phyloP scores from a whole-genome alignment of 2,888 invertebrate genomes.

The Drosophila planitibia region DNA sequence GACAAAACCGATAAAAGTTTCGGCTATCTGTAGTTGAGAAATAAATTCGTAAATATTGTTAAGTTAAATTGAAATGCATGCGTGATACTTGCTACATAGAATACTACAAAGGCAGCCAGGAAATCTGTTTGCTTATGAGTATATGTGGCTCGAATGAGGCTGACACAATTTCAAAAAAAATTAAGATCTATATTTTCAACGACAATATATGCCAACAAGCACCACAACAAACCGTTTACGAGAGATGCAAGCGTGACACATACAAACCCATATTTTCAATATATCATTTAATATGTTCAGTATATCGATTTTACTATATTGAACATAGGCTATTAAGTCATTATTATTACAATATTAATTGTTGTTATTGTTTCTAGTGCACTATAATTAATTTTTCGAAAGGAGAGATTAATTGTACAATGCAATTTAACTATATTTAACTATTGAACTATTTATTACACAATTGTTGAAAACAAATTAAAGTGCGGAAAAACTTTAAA shows the following conservation, averaged over 20 bases:
- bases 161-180: slow-evolving; percentile 57
- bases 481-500: neutral
- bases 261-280: neutral
- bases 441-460: neutral
- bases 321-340: neutral
- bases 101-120: neutral
- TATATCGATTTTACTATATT: neutral
- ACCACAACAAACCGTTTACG: slow-evolving; percentile 21
- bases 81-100: slow-evolving; percentile 41
- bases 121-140: neutral
- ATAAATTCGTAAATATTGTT: slow-evolving; percentile 51
- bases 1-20: neutral
- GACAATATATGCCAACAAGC: slow-evolving; percentile 12
- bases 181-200: slow-evolving; percentile 42
- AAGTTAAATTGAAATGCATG: slow-evolving; percentile 63
- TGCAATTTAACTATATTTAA: neutral
- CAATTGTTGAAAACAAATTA: neutral
- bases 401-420: neutral
- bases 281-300: neutral
- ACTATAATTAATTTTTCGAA: neutral
- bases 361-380: neutral
- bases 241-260: neutral
- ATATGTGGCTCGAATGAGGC: slow-evolving; percentile 24
- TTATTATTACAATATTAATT: neutral
- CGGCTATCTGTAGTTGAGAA: slow-evolving; percentile 10